Conservation (phyloP, 23 tunicate genomes). For the Phallusia fumigata region DNA sequence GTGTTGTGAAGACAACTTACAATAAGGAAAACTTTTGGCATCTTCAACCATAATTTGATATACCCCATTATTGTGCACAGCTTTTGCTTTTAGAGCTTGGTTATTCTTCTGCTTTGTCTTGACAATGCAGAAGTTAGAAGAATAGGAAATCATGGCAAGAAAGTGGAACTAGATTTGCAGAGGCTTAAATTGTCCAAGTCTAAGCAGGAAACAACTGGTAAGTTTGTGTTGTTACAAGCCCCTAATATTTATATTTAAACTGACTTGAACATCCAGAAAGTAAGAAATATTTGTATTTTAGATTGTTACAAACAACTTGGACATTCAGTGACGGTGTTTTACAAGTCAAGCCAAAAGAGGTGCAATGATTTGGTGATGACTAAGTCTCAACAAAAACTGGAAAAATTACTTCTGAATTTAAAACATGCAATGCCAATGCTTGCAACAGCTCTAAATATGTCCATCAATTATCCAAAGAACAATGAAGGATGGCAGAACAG, state of each 20-base stretch:
- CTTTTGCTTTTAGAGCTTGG: constrained; percentile 22
- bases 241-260: too few relatives aligned
- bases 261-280: too few relatives aligned
- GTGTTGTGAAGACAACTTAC: too few relatives aligned
- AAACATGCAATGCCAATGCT: constrained; percentile 74
- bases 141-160: constrained; percentile 24
- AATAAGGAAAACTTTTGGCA: too few relatives aligned
- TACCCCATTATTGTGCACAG: neutral
- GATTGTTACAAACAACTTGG: constrained; percentile 38
- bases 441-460: constrained; percentile 51
- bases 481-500: constrained; percentile 51
- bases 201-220: constrained; percentile 38
- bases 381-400: constrained; percentile 23
- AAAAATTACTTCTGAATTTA: constrained; percentile 25
- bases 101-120: constrained; percentile 42
- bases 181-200: constrained; percentile 21
- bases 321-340: constrained; percentile 28
- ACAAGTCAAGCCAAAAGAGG: constrained; percentile 24
- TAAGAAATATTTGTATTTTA: neutral
- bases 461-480: constrained; percentile 67
- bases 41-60: too few relatives aligned
- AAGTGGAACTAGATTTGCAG: constrained; percentile 1
- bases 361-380: constrained; percentile 57
- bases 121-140: constrained; percentile 76
- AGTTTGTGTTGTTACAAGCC: neutral